These are phyloP conservation scores for Xiphophorus maculatus DNA, from an alignment of 2,113 vertebrate species.

Conservation along the genomic window DNA sequence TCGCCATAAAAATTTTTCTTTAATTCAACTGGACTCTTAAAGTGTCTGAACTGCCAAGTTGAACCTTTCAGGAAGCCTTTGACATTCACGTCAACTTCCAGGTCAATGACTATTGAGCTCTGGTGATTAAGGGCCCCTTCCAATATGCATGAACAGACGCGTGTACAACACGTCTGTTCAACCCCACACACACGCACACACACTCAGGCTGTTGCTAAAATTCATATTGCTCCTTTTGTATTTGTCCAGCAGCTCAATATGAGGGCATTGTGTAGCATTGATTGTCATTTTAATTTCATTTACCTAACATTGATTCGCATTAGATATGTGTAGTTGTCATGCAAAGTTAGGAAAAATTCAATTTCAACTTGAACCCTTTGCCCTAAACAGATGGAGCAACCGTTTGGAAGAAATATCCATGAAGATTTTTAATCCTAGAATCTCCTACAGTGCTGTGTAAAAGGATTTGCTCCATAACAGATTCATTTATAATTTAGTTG, in stretches of 20 bases:
- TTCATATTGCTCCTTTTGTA: conserved; percentile 72
- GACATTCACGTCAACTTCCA: conserved; percentile 78
- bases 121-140: conserved; percentile 73
- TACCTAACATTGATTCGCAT: conserved; percentile 74
- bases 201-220: conserved; percentile 57
- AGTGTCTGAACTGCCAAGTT: conserved; percentile 47
- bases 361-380: conserved; percentile 67
- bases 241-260: conserved; percentile 73
- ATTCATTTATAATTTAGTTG: too few species aligned
- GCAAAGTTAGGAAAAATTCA: conserved; percentile 71
- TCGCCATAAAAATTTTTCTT: conserved; percentile 29
- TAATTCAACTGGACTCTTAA: conserved; percentile 43
- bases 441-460: neutral
- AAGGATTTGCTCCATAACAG: too few species aligned
- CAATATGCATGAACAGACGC: conserved; percentile 69
- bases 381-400: conserved; percentile 73
- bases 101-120: conserved; percentile 77
- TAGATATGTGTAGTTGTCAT: conserved; percentile 76
- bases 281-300: conserved; percentile 79
- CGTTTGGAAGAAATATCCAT: conserved; percentile 26
- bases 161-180: conserved; percentile 8
- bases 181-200: conserved; percentile 35
- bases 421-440: conserved; percentile 27
- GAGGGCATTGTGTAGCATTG: conserved; percentile 71
- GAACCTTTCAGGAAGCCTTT: conserved; percentile 69